These are phyloP conservation scores for Heteromormyrus szaboi DNA, from an alignment of 2,797 vertebrate genomes.

Conservation along the genomic window DNA sequence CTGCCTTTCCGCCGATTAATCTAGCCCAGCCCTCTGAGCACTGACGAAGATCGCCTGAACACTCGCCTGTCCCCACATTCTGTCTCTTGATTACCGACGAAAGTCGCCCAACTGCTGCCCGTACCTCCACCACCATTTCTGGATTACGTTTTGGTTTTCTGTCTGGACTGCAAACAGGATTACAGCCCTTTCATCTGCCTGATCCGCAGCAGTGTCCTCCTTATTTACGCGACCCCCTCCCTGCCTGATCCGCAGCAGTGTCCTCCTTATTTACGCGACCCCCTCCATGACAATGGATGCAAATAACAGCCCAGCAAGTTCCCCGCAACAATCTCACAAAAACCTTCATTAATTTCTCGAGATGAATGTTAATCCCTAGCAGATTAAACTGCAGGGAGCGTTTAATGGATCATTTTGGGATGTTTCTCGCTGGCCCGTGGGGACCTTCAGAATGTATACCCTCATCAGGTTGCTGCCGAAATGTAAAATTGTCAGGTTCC, in stretches of 20 bases:
- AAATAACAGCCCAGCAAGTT: background rate
- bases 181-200: background rate
- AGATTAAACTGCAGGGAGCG: background rate
- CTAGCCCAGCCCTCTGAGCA: background rate
- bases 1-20: background rate
- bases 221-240: too few species aligned
- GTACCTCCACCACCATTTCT: background rate
- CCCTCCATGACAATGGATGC: background rate
- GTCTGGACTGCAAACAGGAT: background rate
- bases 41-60: background rate
- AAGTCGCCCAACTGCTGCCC: too few species aligned
- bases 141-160: background rate
- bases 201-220: background rate
- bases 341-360: background rate
- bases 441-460: background rate
- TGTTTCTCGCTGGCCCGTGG: background rate
- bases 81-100: too few species aligned
- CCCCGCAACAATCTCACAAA: background rate
- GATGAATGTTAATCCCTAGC: background rate
- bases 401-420: background rate
- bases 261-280: too few species aligned
- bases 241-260: background rate
- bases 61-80: background rate
- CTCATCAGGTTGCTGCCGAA: background rate
- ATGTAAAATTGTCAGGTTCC: background rate